Evolutionary conservation across 1,140 invertebrate species (phyloP).

Genomic region (Chrysoperla carnea): DNA sequence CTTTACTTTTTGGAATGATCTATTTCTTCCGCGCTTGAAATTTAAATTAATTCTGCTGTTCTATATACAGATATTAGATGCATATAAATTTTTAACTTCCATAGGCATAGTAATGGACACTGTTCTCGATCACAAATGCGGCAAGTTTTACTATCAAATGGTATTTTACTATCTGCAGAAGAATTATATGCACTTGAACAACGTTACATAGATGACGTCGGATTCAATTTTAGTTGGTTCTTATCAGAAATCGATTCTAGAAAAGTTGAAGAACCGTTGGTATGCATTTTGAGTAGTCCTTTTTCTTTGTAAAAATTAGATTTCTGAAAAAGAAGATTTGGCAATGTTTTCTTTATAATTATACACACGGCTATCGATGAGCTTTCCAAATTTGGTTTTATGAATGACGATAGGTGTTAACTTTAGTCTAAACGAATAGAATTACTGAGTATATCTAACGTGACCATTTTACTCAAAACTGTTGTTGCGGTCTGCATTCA

Average conservation of each 20-base stretch:
- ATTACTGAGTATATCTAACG: no score
- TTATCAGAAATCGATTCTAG: conserved; percentile 34
- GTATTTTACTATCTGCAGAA: conserved; percentile 36
- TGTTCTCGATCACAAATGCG: conserved; percentile 44
- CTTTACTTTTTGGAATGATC: no score
- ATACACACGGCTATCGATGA: no score
- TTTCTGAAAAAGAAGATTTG: background rate
- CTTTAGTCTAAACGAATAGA: no score
- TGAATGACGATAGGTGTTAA: background rate
- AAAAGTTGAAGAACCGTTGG: conserved; percentile 17
- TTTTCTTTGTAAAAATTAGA: no score
- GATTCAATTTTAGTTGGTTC: conserved; percentile 48
- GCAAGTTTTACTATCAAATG: conserved; percentile 39
- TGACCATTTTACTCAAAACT: no score
- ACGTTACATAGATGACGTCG: conserved; percentile 45
- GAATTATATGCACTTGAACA: conserved; percentile 45
- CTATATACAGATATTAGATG: no score
- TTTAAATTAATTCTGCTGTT: no score
- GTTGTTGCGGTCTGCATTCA: no score
- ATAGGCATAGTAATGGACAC: conserved; percentile 44
- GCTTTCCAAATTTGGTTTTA: background rate
- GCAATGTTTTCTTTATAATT: no score
- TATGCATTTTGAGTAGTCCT: conserved; percentile 12
- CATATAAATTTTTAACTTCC: no score
- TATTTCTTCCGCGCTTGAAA: no score